Base-by-base conservation (phyloP, 2,888 invertebrate species). In the Torymus aiolomorphi region DNA sequence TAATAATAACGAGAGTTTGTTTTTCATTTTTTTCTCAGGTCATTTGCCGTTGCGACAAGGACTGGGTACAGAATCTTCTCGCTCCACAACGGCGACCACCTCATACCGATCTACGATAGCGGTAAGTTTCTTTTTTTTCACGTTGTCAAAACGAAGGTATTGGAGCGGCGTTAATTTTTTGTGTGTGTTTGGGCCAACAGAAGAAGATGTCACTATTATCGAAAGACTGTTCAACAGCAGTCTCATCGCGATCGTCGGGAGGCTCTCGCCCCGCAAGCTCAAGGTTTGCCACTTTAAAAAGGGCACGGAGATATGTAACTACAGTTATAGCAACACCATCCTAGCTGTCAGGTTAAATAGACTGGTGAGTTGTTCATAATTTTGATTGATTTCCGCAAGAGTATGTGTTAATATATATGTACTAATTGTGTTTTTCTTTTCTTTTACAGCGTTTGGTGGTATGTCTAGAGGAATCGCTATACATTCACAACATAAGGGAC, bases 241-340 rank as follows among this genome's bases (percentile, higher is more conserved):
- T 86, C 93, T 99, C 87, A 97, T 99, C 89, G 98, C 98, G 80
- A 94, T 98, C 86, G 99, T 99, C 84, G 96, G 97, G 84, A 93
- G 97, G 86, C 94, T 96, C 85, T 96, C 97, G 80, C 98, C 98
- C 84, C 93, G 99, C 89, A 94, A 94, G 91, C 93, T 98, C 88
- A 96, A 97, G 92, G 97, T 99, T 82, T 98, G 97, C 91, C 99
- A 99, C 92, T 98, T 98, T 92, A 97, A 97, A 91, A 98, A 97
- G 91, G 97, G 98, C 84, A 97, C 97, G 78, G 98, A 98, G 93
- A 99, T 99, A 89, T 98, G 98, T 92, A 97, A 98, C 92, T 98
- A 98, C 92, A 96, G 96, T 89, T 96, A 95, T 83, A 96, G 97
- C 83, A 98, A 98, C 91, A 97, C 98, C 80, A 98, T 99, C 89